Conservation (phyloP, 1,140 invertebrate species). For the Pachypeltis micranthus region DNA sequence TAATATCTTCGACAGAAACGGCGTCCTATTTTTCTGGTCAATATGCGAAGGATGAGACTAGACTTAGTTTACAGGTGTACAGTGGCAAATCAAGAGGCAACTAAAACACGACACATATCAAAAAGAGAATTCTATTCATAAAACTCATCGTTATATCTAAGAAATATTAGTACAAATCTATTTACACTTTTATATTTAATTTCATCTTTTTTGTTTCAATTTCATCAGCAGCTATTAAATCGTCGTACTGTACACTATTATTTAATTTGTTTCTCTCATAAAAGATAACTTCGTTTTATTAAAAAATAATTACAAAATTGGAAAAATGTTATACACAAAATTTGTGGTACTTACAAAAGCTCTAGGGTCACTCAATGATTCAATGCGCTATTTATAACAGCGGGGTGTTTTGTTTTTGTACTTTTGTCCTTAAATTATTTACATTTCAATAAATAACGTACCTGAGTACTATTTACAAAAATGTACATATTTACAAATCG, state of each 20-base stretch:
- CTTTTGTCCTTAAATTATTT: not conserved
- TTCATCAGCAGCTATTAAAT: not conserved
- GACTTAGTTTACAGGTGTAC: too few relatives aligned
- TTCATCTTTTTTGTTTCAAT: not conserved
- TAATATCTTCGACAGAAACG: too few relatives aligned
- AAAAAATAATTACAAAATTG: constrained; percentile 8
- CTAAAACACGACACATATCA: too few relatives aligned
- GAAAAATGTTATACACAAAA: constrained; percentile 1
- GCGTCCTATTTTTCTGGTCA: too few relatives aligned
- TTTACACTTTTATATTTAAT: not conserved
- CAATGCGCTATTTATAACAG: not conserved
- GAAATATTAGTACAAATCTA: constrained; percentile 2
- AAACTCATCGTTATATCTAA: not conserved
- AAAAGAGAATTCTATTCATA: constrained; percentile 6
- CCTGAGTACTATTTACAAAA: not conserved
- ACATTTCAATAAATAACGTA: not conserved
- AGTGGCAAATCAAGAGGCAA: too few relatives aligned
- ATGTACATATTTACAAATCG: not conserved
- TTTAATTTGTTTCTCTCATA: not conserved
- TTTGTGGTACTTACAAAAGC: not conserved
- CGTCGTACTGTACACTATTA: not conserved
- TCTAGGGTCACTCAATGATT: not conserved
- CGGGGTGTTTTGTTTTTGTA: not conserved
- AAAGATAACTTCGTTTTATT: too few relatives aligned
- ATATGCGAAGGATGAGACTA: too few relatives aligned